Evolutionary conservation across 2,797 vertebrate genomes (phyloP).

Genomic region (Lagodon rhomboides): DNA sequence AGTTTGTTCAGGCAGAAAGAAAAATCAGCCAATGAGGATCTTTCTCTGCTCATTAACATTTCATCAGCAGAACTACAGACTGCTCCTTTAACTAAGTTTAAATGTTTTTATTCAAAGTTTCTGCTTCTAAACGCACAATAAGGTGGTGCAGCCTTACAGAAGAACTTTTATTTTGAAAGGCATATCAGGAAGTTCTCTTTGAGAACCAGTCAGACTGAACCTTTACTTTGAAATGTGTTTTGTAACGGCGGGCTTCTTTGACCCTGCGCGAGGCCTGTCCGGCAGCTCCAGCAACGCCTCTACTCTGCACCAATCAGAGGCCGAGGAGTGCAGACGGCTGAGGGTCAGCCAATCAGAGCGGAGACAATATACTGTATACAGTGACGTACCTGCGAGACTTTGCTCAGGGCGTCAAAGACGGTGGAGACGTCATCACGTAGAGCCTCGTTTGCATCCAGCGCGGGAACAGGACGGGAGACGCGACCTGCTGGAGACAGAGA

Average conservation of each 20-base stretch:
- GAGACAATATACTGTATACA: neutral
- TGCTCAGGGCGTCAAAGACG: neutral
- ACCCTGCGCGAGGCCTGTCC: accelerated
- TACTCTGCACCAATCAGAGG: neutral
- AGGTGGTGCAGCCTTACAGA: too few relatives aligned
- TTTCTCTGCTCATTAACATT: too few relatives aligned
- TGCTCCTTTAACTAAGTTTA: too few relatives aligned
- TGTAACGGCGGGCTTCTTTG: accelerated
- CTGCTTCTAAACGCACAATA: too few relatives aligned
- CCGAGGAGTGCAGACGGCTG: accelerated
- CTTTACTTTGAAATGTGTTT: neutral
- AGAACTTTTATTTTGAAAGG: too few relatives aligned
- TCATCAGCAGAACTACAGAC: too few relatives aligned
- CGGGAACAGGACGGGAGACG: conserved; percentile 30
- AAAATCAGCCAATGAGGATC: too few relatives aligned
- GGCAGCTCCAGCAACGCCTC: neutral
- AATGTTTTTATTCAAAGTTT: too few relatives aligned
- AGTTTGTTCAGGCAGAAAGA: too few relatives aligned
- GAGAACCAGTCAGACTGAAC: neutral
- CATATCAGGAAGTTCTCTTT: too few relatives aligned
- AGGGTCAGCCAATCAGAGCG: conserved; percentile 13
- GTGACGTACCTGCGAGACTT: accelerated
- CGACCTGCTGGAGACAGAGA: too few relatives aligned
- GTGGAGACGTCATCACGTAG: neutral
- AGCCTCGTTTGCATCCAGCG: neutral